A percentile compares a stretch with the other conserved stretches of the same genome.
Evolutionary conservation across 2,797 vertebrate genomes (phyloP).

Genomic region (Margarornis squamiger): DNA sequence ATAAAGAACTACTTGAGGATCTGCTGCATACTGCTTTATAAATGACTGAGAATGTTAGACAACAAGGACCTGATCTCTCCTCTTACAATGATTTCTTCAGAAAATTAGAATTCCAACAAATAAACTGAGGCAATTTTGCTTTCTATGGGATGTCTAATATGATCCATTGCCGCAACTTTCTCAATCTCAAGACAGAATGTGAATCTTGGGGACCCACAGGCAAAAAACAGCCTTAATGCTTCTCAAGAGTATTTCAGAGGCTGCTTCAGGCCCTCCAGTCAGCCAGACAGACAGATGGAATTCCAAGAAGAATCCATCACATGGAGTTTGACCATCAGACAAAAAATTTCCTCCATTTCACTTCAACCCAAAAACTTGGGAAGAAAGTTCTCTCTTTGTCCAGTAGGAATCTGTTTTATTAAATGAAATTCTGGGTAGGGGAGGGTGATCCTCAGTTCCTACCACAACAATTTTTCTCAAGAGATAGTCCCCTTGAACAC

Average conservation of each 20-base stretch:
- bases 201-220: background rate
- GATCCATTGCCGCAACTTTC: background rate
- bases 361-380: background rate
- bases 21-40: background rate
- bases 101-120: background rate
- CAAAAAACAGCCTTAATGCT: background rate
- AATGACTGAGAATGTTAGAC: background rate
- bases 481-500: background rate
- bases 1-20: background rate
- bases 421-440: background rate
- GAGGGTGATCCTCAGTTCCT: background rate
- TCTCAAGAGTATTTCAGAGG: background rate
- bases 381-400: background rate
- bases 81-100: background rate
- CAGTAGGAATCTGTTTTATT: background rate
- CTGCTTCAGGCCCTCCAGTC: background rate
- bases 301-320: background rate
- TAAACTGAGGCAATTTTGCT: background rate
- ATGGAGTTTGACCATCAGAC: background rate
- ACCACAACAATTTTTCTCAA: background rate
- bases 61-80: background rate
- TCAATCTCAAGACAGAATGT: background rate
- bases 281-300: background rate
- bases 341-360: background rate
- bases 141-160: background rate